A percentile compares a stretch with the other conserved stretches of the same genome.
Conservation (phyloP, 2,888 invertebrate genomes). For the Pyralis farinalis region DNA sequence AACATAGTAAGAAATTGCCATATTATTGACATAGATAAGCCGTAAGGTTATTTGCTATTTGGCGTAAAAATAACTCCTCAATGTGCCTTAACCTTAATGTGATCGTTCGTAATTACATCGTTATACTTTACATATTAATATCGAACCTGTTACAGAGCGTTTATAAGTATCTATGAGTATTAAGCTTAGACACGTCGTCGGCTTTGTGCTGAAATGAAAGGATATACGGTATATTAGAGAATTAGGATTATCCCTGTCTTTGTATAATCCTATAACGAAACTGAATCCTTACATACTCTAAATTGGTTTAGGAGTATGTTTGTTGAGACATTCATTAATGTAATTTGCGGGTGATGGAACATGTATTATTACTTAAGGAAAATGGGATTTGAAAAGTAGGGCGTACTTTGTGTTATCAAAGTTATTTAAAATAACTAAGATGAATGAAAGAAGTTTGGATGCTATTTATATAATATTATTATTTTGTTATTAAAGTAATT, state of each 20-base stretch:
- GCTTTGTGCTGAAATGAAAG: constrained; percentile 7
- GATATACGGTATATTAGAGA: background rate
- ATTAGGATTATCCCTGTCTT: constrained; percentile 5
- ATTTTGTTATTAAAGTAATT: no score
- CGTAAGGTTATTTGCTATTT: no score
- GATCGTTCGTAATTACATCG: no score
- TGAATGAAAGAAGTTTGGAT: background rate
- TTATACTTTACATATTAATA: no score
- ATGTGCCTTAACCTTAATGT: no score
- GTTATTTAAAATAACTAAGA: background rate
- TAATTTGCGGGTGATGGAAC: constrained; percentile 5
- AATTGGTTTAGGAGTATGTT: constrained; percentile 7
- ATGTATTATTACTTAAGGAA: constrained; percentile 4
- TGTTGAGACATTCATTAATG: constrained; percentile 4
- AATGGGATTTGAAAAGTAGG: background rate
- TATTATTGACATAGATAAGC: no score
- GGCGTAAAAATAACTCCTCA: no score
- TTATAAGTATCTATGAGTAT: background rate
- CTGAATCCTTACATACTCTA: constrained; percentile 5
- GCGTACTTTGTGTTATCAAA: background rate
- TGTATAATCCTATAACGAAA: constrained; percentile 9
- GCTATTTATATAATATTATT: no score
- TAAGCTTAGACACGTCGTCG: constrained; percentile 15
- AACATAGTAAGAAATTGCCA: no score
- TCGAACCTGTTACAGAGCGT: no score